Conservation (phyloP, 2,888 invertebrate species). For the Neoitamus cyanurus region DNA sequence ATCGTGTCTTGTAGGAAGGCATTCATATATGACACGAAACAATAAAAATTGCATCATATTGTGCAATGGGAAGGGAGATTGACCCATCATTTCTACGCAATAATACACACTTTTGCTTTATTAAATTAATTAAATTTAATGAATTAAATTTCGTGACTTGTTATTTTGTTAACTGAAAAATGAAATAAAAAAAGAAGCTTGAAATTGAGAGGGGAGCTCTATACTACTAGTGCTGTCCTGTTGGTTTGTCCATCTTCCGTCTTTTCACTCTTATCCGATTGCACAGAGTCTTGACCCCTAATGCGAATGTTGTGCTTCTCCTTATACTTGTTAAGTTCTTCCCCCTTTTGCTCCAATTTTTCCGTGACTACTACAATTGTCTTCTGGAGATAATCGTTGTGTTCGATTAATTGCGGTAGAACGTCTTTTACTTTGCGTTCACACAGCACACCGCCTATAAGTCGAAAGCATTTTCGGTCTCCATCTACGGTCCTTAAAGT, state of each 20-base stretch:
- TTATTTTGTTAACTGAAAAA: neutral
- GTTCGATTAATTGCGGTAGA: constrained; percentile 82
- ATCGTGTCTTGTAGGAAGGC: too few relatives aligned
- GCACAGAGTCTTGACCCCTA: constrained; percentile 71
- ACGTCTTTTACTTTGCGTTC: constrained; percentile 93
- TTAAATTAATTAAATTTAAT: neutral
- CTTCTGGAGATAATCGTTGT: constrained; percentile 82
- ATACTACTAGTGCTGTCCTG: neutral
- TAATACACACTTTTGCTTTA: neutral
- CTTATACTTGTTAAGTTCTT: constrained; percentile 91
- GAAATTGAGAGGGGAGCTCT: neutral
- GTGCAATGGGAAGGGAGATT: too few relatives aligned
- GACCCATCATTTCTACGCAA: too few relatives aligned
- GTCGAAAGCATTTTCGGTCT: constrained; percentile 88
- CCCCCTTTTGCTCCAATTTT: constrained; percentile 86
- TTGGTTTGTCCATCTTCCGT: neutral
- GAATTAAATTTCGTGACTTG: neutral
- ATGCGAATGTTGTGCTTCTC: constrained; percentile 90
- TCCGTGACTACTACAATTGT: constrained; percentile 83
- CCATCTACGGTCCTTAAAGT: constrained; percentile 87
- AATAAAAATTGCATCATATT: too few relatives aligned
- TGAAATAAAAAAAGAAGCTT: neutral
- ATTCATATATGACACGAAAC: too few relatives aligned
- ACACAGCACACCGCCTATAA: constrained; percentile 93
- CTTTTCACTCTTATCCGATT: neutral